Base-by-base conservation (phyloP, 1,140 invertebrate species). In the Ostrea denselamellosa region DNA sequence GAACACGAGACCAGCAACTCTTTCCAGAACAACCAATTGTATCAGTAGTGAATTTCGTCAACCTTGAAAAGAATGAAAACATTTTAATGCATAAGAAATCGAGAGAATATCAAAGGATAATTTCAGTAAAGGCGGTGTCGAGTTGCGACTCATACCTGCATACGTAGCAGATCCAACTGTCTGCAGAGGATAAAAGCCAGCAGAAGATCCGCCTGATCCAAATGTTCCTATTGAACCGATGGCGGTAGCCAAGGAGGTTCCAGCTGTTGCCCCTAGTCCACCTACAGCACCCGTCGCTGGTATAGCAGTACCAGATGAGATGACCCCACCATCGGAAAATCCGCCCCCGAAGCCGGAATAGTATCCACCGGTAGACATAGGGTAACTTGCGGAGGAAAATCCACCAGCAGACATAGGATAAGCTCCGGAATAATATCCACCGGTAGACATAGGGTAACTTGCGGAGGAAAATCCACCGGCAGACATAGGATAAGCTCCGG, bases 1-100 rank as follows among this genome's bases (percentile, higher is more conserved):
- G 68, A 34, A 62, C 56, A 62, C 17, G 28, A 28, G 68, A 34
- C 68, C 68, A 77, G 68, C 68, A 77, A 77, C 68, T 77, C 68
- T 77, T 25, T 77, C 56, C 68, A 77, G 68, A 77, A 77, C 68
- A 77, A 77, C 68, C 14, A 77, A 28, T 77, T 12, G 9, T 25
- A 77, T 34, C 22, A 34, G 68, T 77, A 25, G 68, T 77, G 25
- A 14, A 12, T 62, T 77, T 77, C 68, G 12, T 77, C 28, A 77
- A 77, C 68, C 68, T 77, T 14, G 22, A 77, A 22, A 77, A 77
- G n/a, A 28, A 14, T 14, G 28, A 28, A 14, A 9, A 25, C 8
- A 14, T 28, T 28, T 28, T 25, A 28, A 34, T 28, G 28, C 12
- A 14, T 44, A 44, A 44, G 34, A 44, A 44, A 44, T 44, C 34